These are phyloP conservation scores for Nasonia giraulti DNA, from an alignment of 1,140 invertebrate genomes.

Conservation along the genomic window DNA sequence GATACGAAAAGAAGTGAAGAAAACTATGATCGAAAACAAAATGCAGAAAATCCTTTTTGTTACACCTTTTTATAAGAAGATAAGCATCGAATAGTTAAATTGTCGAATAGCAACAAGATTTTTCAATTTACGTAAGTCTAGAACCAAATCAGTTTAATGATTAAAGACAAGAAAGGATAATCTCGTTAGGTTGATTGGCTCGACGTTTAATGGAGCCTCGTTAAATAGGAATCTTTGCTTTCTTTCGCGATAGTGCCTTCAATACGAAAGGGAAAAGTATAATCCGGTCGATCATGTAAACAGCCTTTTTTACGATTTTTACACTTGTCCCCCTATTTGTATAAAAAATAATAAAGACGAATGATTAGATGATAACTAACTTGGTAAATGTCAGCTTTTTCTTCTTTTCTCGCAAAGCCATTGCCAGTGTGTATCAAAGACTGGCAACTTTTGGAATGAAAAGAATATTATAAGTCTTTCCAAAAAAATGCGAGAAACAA, in stretches of 20 bases:
- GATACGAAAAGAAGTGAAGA: conserved; percentile 2
- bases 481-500: background rate
- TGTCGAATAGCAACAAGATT: conserved; percentile 25
- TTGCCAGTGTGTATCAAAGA: background rate
- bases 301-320: conserved; percentile 52
- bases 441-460: conserved; percentile 9
- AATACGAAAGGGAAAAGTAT: conserved; percentile 45
- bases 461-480: conserved; percentile 3
- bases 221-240: conserved; percentile 47
- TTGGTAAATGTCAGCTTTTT: conserved; percentile 32
- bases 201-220: conserved; percentile 11
- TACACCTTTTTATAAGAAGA: conserved; percentile 7
- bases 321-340: conserved; percentile 40
- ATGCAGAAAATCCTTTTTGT: conserved; percentile 26
- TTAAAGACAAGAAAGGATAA: conserved; percentile 19
- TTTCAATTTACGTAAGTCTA: conserved; percentile 20
- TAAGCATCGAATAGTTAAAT: conserved; percentile 46
- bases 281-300: conserved; percentile 47
- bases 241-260: conserved; percentile 54
- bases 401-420: conserved; percentile 28
- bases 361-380: conserved; percentile 41
- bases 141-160: conserved; percentile 36
- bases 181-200: conserved; percentile 40
- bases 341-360: conserved; percentile 27
- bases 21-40: conserved; percentile 45